Base-by-base conservation (phyloP, 2,113 vertebrate species). In the Echinops telfairi region DNA sequence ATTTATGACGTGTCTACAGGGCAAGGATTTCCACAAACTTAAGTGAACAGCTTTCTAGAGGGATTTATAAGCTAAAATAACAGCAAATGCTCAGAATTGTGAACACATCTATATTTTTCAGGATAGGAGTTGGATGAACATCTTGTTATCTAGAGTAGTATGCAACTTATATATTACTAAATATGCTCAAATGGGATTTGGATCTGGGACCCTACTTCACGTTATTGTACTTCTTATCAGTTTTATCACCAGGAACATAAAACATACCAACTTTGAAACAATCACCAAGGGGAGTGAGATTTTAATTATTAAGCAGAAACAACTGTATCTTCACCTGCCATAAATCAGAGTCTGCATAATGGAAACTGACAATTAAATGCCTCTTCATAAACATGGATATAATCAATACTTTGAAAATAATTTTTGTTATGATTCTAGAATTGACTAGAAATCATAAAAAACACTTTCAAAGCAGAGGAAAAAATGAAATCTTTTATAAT, bases 391-490 rank as follows among this genome's bases (percentile, higher is more conserved):
- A 88, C 23, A 83, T n/a, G 14, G 31, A 25, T 62, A 22, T 81
- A 47, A 70, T 82, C 86, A 62, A 25, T 36, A 77, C 62, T 84
- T 92, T n/a, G 23, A 94, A 91, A 86, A 75, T 78, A 0, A 25
- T 64, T 82, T 93, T 53, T 47, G 17, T 70, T 71, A 19, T 38
- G 71, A 80, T 76, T 36, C 36, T 19, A 31, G 83, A 60, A 77
- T 36, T 62, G 38, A 77, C n/a, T 62, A 71, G 43, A 81, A 89
- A 85, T 77, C 36, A 83, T 38, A 43, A 58, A 38, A 62, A 62
- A 29, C 57, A 47, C 70, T 91, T 23, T 76, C 38, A 96, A 85
- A 85, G 53, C 80, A 77, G 64, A 88, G 8, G 47, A 40, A 43
- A 91, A 88, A 70, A 31, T 31, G 15, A 93, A 93, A 87, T 15